Percentiles rank a stretch among this genome's conserved stretches.
phyloP scores from a whole-genome alignment of 2,888 invertebrate species.

The Eupithecia subumbrata region DNA sequence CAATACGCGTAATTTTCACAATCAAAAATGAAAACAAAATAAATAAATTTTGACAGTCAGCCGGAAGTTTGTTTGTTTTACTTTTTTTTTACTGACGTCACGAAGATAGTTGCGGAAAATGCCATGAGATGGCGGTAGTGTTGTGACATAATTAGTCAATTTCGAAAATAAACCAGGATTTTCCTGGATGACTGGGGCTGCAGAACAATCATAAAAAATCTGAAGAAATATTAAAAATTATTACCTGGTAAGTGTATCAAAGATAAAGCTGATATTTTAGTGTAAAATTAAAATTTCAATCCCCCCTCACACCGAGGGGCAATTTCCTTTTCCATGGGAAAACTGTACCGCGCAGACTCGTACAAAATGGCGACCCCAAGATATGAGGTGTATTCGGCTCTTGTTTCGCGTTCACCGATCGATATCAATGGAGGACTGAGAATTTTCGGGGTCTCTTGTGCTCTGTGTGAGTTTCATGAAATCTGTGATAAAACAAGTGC shows the following conservation, averaged over 20 bases:
- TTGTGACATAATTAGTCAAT: constrained; percentile 75
- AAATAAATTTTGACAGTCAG: constrained; percentile 30
- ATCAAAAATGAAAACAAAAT: constrained; percentile 23
- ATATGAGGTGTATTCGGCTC: constrained; percentile 79
- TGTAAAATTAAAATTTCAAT: constrained; percentile 58
- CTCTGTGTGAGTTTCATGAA: constrained; percentile 72
- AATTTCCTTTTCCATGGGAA: constrained; percentile 81
- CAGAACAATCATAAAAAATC: constrained; percentile 55
- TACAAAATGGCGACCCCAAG: constrained; percentile 86
- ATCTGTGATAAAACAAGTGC: constrained; percentile 73
- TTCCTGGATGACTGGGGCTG: constrained; percentile 63
- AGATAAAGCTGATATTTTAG: constrained; percentile 51
- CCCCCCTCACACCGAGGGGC: constrained; percentile 80
- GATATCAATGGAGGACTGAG: constrained; percentile 85
- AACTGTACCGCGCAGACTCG: constrained; percentile 87
- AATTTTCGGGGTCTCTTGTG: constrained; percentile 78
- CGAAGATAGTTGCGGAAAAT: constrained; percentile 61
- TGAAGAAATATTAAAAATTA: constrained; percentile 50
- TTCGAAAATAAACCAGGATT: constrained; percentile 82
- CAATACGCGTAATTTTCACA: background rate
- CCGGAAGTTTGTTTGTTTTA: constrained; percentile 58
- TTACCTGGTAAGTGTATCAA: constrained; percentile 66
- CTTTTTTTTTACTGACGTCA: constrained; percentile 57
- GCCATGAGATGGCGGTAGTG: constrained; percentile 66
- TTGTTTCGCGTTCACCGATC: constrained; percentile 85